Evolutionary conservation across 2,888 invertebrate genomes (phyloP).

Genomic region (Serrognathus titanus): DNA sequence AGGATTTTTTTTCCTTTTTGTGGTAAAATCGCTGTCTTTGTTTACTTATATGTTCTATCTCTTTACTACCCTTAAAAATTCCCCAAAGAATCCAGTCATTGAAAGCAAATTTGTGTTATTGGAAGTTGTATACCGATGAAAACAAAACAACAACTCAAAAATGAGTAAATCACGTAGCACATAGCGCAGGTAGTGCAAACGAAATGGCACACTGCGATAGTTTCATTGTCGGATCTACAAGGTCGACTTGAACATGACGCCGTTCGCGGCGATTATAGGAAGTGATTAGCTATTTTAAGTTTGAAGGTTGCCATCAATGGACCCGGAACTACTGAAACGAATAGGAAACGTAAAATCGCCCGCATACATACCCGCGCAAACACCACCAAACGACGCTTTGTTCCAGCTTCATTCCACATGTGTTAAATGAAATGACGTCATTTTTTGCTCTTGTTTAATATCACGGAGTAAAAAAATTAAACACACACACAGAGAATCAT

Average conservation of each 20-base stretch:
- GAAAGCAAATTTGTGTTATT: too few relatives aligned
- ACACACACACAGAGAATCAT: conserved; percentile 20
- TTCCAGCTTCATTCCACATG: conserved; percentile 2
- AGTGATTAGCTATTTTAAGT: conserved; percentile 38
- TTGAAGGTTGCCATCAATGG: conserved; percentile 32
- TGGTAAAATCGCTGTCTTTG: too few relatives aligned
- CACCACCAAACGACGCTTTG: too few relatives aligned
- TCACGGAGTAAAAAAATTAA: conserved; percentile 25
- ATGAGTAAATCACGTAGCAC: background rate
- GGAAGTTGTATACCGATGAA: too few relatives aligned
- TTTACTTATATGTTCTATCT: too few relatives aligned
- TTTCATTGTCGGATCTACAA: conserved; percentile 32
- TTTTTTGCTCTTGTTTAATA: conserved; percentile 29
- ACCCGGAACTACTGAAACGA: conserved; percentile 28
- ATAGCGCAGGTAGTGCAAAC: background rate
- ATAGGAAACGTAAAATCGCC: too few relatives aligned
- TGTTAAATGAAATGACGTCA: conserved; percentile 11
- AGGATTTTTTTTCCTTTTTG: too few relatives aligned
- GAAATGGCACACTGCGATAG: conserved; percentile 19
- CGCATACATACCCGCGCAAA: too few relatives aligned
- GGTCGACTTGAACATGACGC: conserved; percentile 33
- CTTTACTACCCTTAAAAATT: too few relatives aligned
- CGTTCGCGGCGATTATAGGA: conserved; percentile 32
- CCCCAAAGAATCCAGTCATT: too few relatives aligned
- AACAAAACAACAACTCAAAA: too few relatives aligned